Evolutionary conservation across 2,113 vertebrate genomes (phyloP), one percentile per base, ranked within the genome.

Genomic region (Charina bottae): DNA sequence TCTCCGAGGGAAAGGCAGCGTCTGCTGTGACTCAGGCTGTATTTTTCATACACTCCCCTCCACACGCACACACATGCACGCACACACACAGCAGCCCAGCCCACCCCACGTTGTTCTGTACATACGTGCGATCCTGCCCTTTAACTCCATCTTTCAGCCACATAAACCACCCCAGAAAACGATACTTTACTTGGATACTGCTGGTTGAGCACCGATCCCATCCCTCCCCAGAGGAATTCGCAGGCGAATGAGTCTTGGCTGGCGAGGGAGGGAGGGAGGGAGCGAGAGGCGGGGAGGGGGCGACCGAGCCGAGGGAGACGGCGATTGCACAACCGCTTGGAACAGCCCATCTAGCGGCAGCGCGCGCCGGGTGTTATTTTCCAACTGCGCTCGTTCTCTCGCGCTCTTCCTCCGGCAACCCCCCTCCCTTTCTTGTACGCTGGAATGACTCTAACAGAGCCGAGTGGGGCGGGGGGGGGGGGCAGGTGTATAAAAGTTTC

Each of bases 401-500:
- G 33, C 9, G 24, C 54, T 17, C 12, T n/a, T 59, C 89, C 89
- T 49, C 55, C 55, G 4, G n/a, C 89, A 42, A 46, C 7, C 17
- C 24, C 37, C 10, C 84, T 21, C 12, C 54, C 28, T 8, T 33
- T 49, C 68, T 42, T 24, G 26, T 23, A 95, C 93, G 96, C 95
- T 93, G 94, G 95, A 95, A 97, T 96, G 97, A 97, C 96, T 97
- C 97, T 96, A 95, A 94, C 94, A 95, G 97, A 97, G 96, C 96
- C 97, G 93, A 96, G 95, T 93, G 96, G 97, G 96, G 7, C 95
- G 94, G 95, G 95, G 93, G 94, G n/a, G n/a, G n/a, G 94, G 95
- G 96, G 98, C 98, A 99, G 98, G 98, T 99, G 98, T 98, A 98
- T 95, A 96, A 97, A 97, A 96, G 95, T 97, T 97, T 97, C 93